Evolutionary conservation across 2,113 vertebrate species (phyloP).

Genomic region (Silurus meridionalis): DNA sequence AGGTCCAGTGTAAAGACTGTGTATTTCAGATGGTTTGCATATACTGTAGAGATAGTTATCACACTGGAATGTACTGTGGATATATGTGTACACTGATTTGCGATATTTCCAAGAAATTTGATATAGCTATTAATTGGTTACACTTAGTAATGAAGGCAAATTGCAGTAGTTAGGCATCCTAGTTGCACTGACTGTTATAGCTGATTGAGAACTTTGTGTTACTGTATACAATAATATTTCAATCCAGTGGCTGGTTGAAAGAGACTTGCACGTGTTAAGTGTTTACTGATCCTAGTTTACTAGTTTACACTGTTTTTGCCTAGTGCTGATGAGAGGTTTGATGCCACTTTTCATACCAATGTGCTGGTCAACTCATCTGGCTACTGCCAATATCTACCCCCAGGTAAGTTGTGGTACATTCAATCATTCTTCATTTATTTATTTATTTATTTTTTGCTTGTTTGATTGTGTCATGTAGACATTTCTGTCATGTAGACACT

Average conservation of each 20-base stretch:
- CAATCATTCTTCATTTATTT: neutral
- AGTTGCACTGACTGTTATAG: neutral
- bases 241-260: neutral
- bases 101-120: neutral
- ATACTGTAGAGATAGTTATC: no score
- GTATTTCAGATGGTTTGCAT: no score
- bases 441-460: neutral
- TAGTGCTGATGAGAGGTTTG: constrained; percentile 90
- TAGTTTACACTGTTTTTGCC: constrained; percentile 47
- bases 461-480: neutral
- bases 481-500: no score
- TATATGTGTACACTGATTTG: no score
- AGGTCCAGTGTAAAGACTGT: no score
- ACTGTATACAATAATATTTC: constrained; percentile 31
- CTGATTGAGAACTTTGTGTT: constrained; percentile 22
- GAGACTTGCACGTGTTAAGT: constrained; percentile 13
- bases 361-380: constrained; percentile 89
- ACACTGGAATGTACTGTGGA: no score
- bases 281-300: neutral
- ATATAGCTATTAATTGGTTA: neutral
- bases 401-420: constrained; percentile 74
- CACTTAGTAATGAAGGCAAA: neutral
- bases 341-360: constrained; percentile 91
- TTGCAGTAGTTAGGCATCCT: neutral
- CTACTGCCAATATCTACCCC: constrained; percentile 87